Conservation (phyloP, 2,797 vertebrate species). For the Thaleichthys pacificus region DNA sequence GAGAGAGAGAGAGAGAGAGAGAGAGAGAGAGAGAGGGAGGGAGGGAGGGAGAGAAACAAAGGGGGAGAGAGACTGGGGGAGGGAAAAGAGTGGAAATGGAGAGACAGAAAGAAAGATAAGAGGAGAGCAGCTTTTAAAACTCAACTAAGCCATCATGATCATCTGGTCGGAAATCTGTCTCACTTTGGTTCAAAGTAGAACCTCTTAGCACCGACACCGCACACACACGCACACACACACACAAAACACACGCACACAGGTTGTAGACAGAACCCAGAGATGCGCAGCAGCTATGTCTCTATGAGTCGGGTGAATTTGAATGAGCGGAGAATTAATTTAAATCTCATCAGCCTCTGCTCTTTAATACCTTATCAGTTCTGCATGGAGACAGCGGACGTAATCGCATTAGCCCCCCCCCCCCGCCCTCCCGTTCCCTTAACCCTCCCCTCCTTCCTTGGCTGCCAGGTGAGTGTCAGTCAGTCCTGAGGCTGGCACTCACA, state of each 20-base stretch:
- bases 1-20: not conserved
- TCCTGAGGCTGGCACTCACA: too few relatives aligned
- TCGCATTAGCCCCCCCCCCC: conserved; percentile 58
- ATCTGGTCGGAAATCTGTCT: too few relatives aligned
- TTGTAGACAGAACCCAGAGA: conserved; percentile 50
- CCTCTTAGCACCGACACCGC: not conserved
- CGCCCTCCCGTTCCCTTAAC: conserved; percentile 17
- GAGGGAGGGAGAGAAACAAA: too few relatives aligned
- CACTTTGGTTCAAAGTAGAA: too few relatives aligned
- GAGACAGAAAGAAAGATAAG: not conserved
- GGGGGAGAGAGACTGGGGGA: not conserved
- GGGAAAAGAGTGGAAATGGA: too few relatives aligned
- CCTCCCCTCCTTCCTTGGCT: conserved; percentile 2
- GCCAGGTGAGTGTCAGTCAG: too few relatives aligned
- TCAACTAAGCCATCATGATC: too few relatives aligned
- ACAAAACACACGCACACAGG: not conserved
- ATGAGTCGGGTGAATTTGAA: conserved; percentile 63
- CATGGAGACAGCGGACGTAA: conserved; percentile 73
- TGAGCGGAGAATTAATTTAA: conserved; percentile 75
- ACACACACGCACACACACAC: not conserved
- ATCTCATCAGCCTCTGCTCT: conserved; percentile 70
- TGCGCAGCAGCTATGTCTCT: conserved; percentile 62
- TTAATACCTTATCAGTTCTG: conserved; percentile 74
- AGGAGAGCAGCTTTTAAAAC: not conserved
- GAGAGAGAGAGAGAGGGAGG: not conserved